Base-by-base conservation (phyloP, 2,888 invertebrate species). In the Anoncus sp. region DNA sequence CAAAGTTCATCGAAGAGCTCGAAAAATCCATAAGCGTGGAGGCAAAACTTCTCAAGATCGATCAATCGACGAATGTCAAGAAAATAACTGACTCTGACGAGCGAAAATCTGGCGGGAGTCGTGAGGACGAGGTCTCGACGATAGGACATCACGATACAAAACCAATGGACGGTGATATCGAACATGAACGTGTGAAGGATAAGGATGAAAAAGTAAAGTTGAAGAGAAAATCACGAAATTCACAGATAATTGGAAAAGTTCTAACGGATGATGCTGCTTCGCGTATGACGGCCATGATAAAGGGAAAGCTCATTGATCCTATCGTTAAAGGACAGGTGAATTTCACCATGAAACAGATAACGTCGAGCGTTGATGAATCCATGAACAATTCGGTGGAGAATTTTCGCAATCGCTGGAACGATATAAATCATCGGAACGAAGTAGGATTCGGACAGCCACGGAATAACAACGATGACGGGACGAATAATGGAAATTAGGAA, bases 291-390 rank as follows among this genome's bases (percentile, higher is more conserved):
- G 40, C 16, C 18, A 67, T 67, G 16, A 55, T 67, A 27, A 43
- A 55, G 16, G 55, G 55, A 6, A 67, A 67, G 43, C 38, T 53
- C 6, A 27, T 67, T 12, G 18, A 24, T 9, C 66, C 66, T 7
- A 16, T 55, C 12, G 43, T 67, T 2, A 9, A 67, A 7, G 18
- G 9, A 2, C 53, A 53, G 1, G 31, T 67, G 0, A 43, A 55
- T 27, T 55, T 27, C 12, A 40, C 38, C 4, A 24, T 16, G 40
- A 14, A 67, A 9, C 18, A 55, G 12, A 18, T 67, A 18, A 67
- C 40, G 5, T n/a, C 40, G 27, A 14, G 16, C 14, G 16, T 53
- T 40, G 31, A 67, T 0, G 14, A 12, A 43, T 40, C 53, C 1
- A 27, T 67, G 43, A 22, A 43, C n/a, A 12, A 43, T 5, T 40